These are phyloP conservation scores for Panthera leo DNA, from an alignment of 2,113 vertebrate genomes.

Conservation along the genomic window DNA sequence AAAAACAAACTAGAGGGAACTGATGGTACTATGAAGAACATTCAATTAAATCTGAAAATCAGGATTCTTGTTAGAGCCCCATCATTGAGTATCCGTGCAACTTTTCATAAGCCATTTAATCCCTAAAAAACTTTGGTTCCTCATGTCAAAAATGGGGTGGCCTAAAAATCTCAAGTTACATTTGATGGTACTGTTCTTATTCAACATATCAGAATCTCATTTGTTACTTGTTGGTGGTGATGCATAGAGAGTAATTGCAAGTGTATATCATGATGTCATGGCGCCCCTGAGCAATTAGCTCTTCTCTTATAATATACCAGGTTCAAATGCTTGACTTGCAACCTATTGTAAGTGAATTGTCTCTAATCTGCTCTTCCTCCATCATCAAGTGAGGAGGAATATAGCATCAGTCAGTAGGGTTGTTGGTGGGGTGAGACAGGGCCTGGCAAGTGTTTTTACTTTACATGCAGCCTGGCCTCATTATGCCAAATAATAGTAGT, in stretches of 20 bases:
- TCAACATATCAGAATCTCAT: background rate
- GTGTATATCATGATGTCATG: background rate
- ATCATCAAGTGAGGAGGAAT: background rate
- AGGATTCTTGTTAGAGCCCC: background rate
- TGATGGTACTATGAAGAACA: background rate
- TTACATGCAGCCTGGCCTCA: background rate
- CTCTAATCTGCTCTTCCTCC: background rate
- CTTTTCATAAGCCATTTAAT: background rate
- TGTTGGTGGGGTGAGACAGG: background rate
- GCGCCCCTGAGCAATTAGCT: background rate
- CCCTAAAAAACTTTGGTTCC: background rate
- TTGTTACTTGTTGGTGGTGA: background rate
- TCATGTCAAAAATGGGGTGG: background rate
- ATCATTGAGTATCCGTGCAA: background rate
- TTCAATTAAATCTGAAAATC: background rate
- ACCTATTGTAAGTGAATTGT: background rate
- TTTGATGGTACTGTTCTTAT: background rate
- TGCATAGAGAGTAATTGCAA: background rate
- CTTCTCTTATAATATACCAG: background rate
- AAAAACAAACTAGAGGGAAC: background rate
- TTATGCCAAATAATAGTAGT: background rate
- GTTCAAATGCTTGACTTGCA: background rate
- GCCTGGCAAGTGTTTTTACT: background rate
- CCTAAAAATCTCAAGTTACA: background rate
- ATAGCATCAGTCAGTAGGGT: background rate